Percentiles rank a stretch among this genome's conserved stretches.
phyloP scores from a whole-genome alignment of 2,113 vertebrate species.

The Oncorhynchus gorbuscha region DNA sequence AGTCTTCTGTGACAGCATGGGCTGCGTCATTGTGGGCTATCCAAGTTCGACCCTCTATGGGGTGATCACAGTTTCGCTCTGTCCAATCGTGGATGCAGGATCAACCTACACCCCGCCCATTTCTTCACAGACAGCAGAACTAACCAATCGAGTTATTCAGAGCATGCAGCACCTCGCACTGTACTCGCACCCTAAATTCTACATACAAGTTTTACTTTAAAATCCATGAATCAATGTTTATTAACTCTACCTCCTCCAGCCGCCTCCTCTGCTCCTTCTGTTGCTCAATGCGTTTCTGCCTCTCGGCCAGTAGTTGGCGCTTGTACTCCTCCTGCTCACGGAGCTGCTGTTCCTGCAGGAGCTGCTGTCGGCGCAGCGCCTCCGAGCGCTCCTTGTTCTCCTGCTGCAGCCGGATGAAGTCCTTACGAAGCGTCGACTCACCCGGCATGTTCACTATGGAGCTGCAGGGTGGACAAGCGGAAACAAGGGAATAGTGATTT shows the following conservation, averaged over 20 bases:
- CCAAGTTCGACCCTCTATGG: no score
- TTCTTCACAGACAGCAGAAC: no score
- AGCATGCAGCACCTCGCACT: no score
- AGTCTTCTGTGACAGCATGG: no score
- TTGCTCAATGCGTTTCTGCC: slow-evolving; percentile 95
- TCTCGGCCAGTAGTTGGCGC: slow-evolving; percentile 91
- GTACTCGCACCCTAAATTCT: no score
- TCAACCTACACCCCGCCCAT: no score
- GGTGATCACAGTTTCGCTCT: no score
- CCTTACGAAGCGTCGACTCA: slow-evolving; percentile 93
- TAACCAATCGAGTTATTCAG: no score
- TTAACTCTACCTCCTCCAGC: slow-evolving; percentile 85
- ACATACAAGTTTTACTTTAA: no score
- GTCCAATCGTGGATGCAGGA: no score
- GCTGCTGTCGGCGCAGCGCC: slow-evolving; percentile 92
- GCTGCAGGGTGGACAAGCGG: slow-evolving; percentile 50
- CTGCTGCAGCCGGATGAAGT: slow-evolving; percentile 97
- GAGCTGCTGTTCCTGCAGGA: slow-evolving; percentile 96
- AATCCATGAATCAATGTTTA: background rate
- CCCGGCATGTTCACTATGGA: slow-evolving; percentile 95
- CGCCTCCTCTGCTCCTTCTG: slow-evolving; percentile 95
- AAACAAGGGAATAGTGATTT: no score
- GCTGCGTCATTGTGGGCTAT: no score
- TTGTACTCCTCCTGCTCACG: slow-evolving; percentile 97
- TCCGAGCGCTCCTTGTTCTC: slow-evolving; percentile 98